Conservation (phyloP, 2,113 vertebrate species). For the Epinephelus cyanopodus region DNA sequence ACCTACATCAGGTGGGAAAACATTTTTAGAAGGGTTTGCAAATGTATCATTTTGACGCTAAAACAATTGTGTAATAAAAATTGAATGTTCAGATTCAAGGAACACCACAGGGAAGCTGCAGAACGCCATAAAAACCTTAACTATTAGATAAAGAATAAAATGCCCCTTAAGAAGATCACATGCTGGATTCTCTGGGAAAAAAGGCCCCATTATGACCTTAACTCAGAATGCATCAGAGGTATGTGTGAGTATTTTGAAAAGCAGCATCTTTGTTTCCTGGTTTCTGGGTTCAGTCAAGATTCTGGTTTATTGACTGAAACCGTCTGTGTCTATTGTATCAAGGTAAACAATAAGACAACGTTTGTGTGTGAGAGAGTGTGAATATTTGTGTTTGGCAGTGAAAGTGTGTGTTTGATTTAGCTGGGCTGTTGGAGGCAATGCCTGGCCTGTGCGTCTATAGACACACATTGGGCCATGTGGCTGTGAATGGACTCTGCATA, state of each 20-base stretch:
- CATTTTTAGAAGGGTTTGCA: too few relatives aligned
- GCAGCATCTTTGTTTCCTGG: constrained; percentile 3
- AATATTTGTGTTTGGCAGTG: constrained; percentile 68
- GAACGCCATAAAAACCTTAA: too few relatives aligned
- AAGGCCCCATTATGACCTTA: constrained; percentile 15
- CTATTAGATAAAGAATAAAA: too few relatives aligned
- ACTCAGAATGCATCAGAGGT: background rate
- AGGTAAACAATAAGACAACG: constrained; percentile 51
- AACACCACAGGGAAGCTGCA: too few relatives aligned
- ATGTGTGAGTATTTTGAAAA: background rate
- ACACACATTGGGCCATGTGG: constrained; percentile 51
- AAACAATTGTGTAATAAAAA: too few relatives aligned
- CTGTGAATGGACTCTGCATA: constrained; percentile 53
- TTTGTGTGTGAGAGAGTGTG: constrained; percentile 62
- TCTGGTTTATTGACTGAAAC: constrained; percentile 39
- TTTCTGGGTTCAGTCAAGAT: background rate
- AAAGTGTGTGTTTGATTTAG: constrained; percentile 72
- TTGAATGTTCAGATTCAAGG: too few relatives aligned
- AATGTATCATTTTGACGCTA: too few relatives aligned
- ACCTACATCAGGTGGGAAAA: too few relatives aligned
- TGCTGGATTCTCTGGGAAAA: constrained; percentile 11
- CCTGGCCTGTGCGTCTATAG: constrained; percentile 45
- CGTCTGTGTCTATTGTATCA: constrained; percentile 37
- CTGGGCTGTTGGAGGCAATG: constrained; percentile 24
- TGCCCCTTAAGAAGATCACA: background rate